Evolutionary conservation across 2,113 vertebrate genomes (phyloP).

Genomic region (Clarias macrocephalus): DNA sequence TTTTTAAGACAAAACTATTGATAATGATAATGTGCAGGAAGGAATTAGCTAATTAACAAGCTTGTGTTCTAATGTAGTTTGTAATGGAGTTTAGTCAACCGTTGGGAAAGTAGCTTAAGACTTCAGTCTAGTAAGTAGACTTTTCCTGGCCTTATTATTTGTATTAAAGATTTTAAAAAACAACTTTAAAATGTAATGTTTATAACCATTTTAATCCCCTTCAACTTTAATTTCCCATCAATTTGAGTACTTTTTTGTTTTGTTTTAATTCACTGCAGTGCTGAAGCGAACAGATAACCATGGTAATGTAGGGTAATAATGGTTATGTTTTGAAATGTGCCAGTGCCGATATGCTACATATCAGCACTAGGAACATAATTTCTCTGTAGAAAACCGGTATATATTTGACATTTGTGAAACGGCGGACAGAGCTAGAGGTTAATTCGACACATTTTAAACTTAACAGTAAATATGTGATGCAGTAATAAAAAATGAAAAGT

Average conservation of each 20-base stretch:
- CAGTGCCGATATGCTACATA: neutral
- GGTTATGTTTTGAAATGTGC: neutral
- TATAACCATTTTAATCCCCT: too few species aligned
- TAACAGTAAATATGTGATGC: neutral
- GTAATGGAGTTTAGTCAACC: neutral
- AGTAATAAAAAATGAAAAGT: neutral
- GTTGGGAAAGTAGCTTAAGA: neutral
- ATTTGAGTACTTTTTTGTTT: too few species aligned
- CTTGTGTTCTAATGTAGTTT: neutral
- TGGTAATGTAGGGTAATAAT: neutral
- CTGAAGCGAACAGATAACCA: too few species aligned
- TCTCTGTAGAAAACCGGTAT: neutral
- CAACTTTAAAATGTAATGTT: neutral
- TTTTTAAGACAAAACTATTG: neutral
- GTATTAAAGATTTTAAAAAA: neutral
- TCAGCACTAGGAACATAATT: neutral
- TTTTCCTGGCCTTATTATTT: neutral
- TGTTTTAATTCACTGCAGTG: neutral
- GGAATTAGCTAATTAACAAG: neutral
- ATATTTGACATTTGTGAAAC: neutral
- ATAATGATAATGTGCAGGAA: neutral
- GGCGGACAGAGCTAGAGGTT: too few species aligned
- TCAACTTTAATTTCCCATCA: too few species aligned
- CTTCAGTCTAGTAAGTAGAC: too few species aligned
- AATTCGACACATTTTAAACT: too few species aligned